These are phyloP conservation scores for Philypnodon macrostomus DNA, from an alignment of 2,797 vertebrate genomes.

Conservation along the genomic window DNA sequence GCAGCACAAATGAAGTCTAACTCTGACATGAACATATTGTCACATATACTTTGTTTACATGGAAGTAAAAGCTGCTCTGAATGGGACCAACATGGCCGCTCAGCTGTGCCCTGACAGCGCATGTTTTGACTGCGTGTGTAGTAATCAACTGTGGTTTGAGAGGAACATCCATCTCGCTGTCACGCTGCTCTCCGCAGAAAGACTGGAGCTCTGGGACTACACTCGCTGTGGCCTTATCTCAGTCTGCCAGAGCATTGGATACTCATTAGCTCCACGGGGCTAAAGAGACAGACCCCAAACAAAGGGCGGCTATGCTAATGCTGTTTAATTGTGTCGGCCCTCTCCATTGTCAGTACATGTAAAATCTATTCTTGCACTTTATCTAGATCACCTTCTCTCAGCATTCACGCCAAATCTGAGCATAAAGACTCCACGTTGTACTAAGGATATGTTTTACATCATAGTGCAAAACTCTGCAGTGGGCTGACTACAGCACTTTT, in stretches of 20 bases:
- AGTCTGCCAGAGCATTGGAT: conserved; percentile 74
- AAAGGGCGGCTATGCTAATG: conserved; percentile 75
- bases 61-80: conserved; percentile 15
- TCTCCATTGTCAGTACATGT: conserved; percentile 42
- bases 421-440: neutral
- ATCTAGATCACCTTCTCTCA: conserved; percentile 33
- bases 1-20: too few relatives aligned
- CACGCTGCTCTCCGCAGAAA: conserved; percentile 47
- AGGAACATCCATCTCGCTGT: conserved; percentile 67
- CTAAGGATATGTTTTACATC: neutral
- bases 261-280: conserved; percentile 75
- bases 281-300: conserved; percentile 72
- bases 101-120: conserved; percentile 8
- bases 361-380: conserved; percentile 48
- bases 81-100: conserved; percentile 22
- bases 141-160: conserved; percentile 59
- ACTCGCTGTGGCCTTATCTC: conserved; percentile 54
- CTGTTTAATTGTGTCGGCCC: conserved; percentile 69
- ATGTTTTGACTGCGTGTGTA: conserved; percentile 49
- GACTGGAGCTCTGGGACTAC: conserved; percentile 18
- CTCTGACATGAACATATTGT: conserved; percentile 20
- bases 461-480: conserved; percentile 1
- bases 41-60: conserved; percentile 22
- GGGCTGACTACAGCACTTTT: neutral
- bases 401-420: conserved; percentile 8